A percentile compares a stretch with the other conserved stretches of the same genome.
Conservation (phyloP, 1,140 invertebrate species). For the Venustaconcha ellipsiformis region DNA sequence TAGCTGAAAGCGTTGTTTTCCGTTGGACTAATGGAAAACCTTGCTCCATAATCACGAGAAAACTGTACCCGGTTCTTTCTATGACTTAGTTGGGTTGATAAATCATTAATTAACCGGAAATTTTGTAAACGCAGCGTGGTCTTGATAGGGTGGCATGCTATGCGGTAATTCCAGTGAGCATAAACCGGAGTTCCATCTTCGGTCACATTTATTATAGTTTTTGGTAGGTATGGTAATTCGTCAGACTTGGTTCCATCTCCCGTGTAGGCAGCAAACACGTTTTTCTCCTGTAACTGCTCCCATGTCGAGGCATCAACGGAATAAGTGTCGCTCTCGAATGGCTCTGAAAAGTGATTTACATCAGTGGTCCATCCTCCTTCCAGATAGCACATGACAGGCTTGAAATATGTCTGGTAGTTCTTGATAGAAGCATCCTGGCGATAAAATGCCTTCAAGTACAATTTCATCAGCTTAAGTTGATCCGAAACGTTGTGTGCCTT, state of each 20-base stretch:
- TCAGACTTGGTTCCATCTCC: conserved; percentile 40
- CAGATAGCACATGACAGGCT: conserved; percentile 46
- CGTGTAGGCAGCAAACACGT: conserved; percentile 33
- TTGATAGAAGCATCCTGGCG: conserved; percentile 25
- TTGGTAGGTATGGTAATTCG: conserved; percentile 47
- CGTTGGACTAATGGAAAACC: too few relatives aligned
- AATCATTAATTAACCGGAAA: too few relatives aligned
- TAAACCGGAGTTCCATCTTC: conserved; percentile 31
- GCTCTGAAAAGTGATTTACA: conserved; percentile 29
- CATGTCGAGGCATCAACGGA: conserved; percentile 36
- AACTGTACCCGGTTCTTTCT: too few relatives aligned
- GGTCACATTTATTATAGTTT: conserved; percentile 36
- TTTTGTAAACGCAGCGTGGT: too few relatives aligned
- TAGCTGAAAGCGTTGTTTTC: too few relatives aligned
- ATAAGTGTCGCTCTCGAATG: conserved; percentile 44
- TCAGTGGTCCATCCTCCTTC: conserved; percentile 44
- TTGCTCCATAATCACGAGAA: too few relatives aligned
- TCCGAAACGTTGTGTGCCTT: conserved; percentile 35
- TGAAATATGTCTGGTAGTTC: conserved; percentile 33
- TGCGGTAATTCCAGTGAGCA: conserved; percentile 52
- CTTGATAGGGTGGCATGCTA: conserved; percentile 18
- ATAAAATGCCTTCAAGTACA: conserved; percentile 43
- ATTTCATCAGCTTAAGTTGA: conserved; percentile 50
- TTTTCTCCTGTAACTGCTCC: conserved; percentile 39
- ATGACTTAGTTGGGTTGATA: too few relatives aligned